phyloP scores from a whole-genome alignment of 2,888 invertebrate species.

The Cynaeus angustus region DNA sequence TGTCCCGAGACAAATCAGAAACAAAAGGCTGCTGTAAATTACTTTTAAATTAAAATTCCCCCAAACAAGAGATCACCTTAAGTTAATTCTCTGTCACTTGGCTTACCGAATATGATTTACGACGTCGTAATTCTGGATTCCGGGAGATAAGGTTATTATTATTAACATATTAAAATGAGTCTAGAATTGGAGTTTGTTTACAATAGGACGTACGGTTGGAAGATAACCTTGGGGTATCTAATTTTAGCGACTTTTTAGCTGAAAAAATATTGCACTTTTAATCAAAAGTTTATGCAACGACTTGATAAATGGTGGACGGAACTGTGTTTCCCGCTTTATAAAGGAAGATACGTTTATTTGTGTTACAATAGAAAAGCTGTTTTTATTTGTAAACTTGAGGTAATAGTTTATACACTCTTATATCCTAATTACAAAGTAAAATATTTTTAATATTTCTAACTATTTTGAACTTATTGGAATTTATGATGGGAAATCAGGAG shows the following conservation, averaged over 20 bases:
- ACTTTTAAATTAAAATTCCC: constrained; percentile 30
- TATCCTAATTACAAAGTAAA: too few species aligned
- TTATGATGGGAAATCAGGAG: too few species aligned
- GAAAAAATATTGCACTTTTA: too few species aligned
- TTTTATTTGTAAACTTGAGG: too few species aligned
- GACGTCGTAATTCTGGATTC: constrained; percentile 16
- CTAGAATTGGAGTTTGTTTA: not conserved
- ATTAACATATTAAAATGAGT: constrained; percentile 28
- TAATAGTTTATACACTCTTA: too few species aligned
- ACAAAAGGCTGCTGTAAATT: constrained; percentile 17
- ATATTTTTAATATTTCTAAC: too few species aligned
- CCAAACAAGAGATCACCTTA: constrained; percentile 16
- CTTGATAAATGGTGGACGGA: too few species aligned
- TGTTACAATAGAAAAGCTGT: too few species aligned
- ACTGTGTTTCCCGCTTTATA: too few species aligned
- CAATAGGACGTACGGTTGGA: not conserved
- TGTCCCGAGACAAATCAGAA: constrained; percentile 6
- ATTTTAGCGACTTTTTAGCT: not conserved
- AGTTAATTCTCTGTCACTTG: constrained; percentile 28
- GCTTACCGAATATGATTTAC: constrained; percentile 34
- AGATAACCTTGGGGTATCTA: not conserved
- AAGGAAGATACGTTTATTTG: too few species aligned
- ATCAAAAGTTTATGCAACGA: too few species aligned
- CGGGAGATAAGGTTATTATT: constrained; percentile 24
- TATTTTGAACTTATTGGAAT: too few species aligned